These are phyloP conservation scores for Cygnus olor DNA, from an alignment of 2,797 vertebrate genomes.

Conservation along the genomic window DNA sequence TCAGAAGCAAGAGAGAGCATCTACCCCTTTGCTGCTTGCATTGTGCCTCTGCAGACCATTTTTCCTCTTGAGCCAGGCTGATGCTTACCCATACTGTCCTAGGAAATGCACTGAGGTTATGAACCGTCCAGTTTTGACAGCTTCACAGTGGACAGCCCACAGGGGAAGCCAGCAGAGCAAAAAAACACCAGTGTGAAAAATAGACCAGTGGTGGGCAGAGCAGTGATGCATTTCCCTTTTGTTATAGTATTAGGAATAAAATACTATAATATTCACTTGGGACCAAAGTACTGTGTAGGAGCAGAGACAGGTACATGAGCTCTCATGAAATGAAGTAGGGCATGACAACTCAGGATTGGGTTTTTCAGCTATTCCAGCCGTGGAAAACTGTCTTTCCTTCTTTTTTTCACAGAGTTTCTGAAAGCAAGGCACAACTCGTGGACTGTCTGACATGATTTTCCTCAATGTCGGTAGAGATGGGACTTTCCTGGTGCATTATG, in stretches of 20 bases:
- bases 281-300: not conserved
- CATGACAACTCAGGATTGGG: not conserved
- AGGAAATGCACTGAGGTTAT: not conserved
- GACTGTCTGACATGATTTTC: constrained; percentile 13
- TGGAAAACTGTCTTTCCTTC: not conserved
- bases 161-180: too few relatives aligned
- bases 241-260: not conserved
- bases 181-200: not conserved
- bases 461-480: constrained; percentile 27
- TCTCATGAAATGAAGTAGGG: not conserved
- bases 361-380: not conserved
- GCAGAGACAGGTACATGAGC: not conserved
- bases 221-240: not conserved
- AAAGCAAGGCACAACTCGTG: constrained; percentile 74
- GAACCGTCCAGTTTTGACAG: not conserved
- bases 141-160: not conserved
- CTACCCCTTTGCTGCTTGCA: constrained; percentile 25
- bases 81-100: constrained; percentile 16
- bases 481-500: constrained; percentile 11
- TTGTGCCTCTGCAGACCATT: not conserved
- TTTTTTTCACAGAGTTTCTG: not conserved
- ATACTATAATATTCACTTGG: not conserved
- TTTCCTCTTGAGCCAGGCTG: not conserved
- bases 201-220: not conserved
- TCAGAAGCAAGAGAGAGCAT: not conserved